phyloP scores from a whole-genome alignment of 2,113 vertebrate genomes.

The rabbit (Oryctolagus cuniculus) region DNA sequence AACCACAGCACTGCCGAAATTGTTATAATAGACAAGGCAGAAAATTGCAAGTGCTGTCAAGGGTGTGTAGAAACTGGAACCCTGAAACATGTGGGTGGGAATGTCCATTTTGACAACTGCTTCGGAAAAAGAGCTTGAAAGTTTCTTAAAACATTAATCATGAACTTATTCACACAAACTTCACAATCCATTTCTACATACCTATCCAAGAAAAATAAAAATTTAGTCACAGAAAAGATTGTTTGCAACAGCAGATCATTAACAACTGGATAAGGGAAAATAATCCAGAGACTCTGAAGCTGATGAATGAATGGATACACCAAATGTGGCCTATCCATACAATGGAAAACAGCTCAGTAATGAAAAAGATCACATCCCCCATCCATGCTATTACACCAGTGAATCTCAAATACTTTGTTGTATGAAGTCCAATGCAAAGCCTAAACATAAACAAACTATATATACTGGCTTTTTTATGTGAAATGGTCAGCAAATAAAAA shows the following conservation, averaged over 20 bases:
- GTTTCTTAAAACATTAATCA: constrained; percentile 10
- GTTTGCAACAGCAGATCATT: neutral
- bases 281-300: neutral
- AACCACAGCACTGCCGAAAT: neutral
- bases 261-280: neutral
- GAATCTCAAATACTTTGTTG: neutral
- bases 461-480: neutral
- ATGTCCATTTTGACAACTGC: neutral
- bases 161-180: neutral
- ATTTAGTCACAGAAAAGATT: neutral
- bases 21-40: neutral
- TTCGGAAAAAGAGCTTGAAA: neutral
- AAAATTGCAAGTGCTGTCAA: neutral
- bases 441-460: neutral
- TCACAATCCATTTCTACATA: neutral
- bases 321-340: neutral
- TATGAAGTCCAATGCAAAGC: neutral
- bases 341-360: neutral
- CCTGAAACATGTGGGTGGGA: neutral
- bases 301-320: neutral
- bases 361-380: neutral
- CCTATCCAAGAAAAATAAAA: neutral
- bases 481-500: neutral
- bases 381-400: neutral
- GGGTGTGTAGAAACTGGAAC: neutral